Evolutionary conservation across 2,797 vertebrate genomes (phyloP).

Genomic region (Prunella strophiata): DNA sequence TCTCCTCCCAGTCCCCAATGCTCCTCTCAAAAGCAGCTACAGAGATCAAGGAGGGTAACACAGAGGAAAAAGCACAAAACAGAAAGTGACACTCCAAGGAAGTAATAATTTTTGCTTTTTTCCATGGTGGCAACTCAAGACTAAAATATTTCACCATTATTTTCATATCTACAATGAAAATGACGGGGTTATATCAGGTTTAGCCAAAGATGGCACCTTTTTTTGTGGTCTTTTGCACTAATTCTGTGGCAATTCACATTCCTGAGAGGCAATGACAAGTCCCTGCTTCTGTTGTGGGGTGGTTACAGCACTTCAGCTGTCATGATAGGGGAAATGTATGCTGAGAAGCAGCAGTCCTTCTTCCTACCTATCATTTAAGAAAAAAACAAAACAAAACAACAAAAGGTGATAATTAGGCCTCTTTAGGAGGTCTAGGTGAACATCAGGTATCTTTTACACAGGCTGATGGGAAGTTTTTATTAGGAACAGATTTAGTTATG

Average conservation of each 20-base stretch:
- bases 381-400: neutral
- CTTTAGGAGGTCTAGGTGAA: neutral
- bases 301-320: neutral
- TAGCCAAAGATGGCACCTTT: neutral
- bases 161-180: neutral
- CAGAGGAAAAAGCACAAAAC: neutral
- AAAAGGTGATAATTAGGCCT: neutral
- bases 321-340: neutral
- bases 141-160: neutral
- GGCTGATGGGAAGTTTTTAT: neutral
- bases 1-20: neutral
- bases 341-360: neutral
- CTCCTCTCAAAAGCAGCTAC: neutral
- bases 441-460: neutral
- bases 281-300: neutral
- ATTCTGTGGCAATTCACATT: neutral
- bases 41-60: neutral
- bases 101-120: neutral
- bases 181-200: neutral
- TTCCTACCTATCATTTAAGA: neutral
- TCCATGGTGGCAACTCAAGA: neutral
- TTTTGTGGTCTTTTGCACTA: neutral
- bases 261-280: neutral
- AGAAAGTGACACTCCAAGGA: neutral
- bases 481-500: conserved; percentile 12